Evolutionary conservation across 2,797 vertebrate species (phyloP), one percentile per base, ranked within the genome.

Genomic region (Fratercula arctica): DNA sequence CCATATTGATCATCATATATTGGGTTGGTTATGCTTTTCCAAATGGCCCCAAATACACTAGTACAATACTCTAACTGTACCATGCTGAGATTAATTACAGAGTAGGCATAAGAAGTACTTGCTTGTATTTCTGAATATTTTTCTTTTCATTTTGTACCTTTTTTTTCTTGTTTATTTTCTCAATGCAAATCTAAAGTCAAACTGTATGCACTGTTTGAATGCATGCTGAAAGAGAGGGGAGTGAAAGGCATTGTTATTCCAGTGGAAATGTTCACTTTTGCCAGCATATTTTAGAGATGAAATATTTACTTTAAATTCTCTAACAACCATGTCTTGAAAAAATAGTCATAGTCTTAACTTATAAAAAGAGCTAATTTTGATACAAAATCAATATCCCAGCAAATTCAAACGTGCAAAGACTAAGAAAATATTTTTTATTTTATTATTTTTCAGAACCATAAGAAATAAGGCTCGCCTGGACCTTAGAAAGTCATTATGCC

Each of bases 111-210:
- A 37, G 11, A 75, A 53, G 6, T 17, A 3, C 4, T 51, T 48
- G 3, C 13, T n/a, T 48, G 4, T 29, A 13, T 61, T 82, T 85
- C 15, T 77, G 18, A 68, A 31, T 48, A 5, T 10, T 48, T 70
- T 76, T 6, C 2, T 57, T 67, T 35, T 28, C 0, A 31, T 11
- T 37, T 64, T 31, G 3, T 57, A 25, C 7, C 2, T 56, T 37
- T 33, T 48, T 48, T 64, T 66, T 31, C 1, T 51, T 39, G 1
- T 6, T 60, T 39, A 3, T 78, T 80, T 83, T 76, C 11, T 7
- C 11, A 60, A 1, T 41, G 6, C 5, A 63, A n/a, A 69, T 57
- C 4, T 18, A 13, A 43, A 81, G 2, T 11, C 1, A 0, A 69
- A 43, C 2, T 33, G 2, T 3, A 3, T 14, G 6, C 37, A 31